Percentiles rank a stretch among this genome's conserved stretches.
These are phyloP conservation scores for Amniataba percoides DNA, from an alignment of 2,797 vertebrate species.

Conservation along the genomic window DNA sequence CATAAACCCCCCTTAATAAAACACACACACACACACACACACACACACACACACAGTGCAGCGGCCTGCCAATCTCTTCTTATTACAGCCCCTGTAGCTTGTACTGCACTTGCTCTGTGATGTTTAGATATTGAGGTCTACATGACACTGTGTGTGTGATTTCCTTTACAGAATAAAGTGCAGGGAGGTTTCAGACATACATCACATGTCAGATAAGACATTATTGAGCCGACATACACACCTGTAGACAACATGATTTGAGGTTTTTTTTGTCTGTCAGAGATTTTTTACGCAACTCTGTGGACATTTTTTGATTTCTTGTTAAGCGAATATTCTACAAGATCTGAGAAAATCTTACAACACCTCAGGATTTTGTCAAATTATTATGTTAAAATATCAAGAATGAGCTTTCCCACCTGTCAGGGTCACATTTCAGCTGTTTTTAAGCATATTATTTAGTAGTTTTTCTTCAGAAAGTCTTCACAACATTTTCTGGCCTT, in stretches of 20 bases:
- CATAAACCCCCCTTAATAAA: neutral
- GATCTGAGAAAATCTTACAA: neutral
- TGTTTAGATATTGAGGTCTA: neutral
- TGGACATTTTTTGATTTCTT: neutral
- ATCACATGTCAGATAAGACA: neutral
- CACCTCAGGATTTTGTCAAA: neutral
- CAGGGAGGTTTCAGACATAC: neutral
- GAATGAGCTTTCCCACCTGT: neutral
- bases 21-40: constrained; percentile 2
- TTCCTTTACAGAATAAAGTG: neutral
- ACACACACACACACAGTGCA: neutral
- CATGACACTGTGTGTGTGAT: neutral
- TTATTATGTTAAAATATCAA: neutral
- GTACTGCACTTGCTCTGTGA: neutral
- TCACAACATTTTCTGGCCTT: neutral
- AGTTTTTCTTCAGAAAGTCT: neutral
- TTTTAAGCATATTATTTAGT: neutral
- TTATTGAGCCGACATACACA: too few relatives aligned
- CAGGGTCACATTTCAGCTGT: neutral
- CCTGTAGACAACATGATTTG: too few relatives aligned
- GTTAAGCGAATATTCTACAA: neutral
- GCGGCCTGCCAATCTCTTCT: neutral
- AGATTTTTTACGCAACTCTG: neutral
- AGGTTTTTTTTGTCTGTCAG: neutral
- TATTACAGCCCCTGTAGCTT: neutral